Evolutionary conservation across 2,113 vertebrate genomes (phyloP).

Genomic region (Herpetotheres cachinnans): DNA sequence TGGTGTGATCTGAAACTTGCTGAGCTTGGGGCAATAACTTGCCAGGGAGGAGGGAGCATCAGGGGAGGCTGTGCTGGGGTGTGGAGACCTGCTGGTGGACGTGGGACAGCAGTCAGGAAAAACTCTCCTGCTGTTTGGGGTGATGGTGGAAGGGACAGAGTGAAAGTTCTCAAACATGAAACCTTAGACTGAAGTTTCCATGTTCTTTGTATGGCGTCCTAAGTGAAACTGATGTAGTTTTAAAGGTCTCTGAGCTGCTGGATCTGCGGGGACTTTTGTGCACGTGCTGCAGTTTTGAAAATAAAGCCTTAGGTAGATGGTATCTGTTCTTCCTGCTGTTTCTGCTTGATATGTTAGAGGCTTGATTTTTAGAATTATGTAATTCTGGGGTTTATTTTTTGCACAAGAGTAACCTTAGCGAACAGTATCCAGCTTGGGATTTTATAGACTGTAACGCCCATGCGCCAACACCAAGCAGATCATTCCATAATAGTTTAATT

Average conservation of each 20-base stretch:
- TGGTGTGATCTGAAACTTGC: not conserved
- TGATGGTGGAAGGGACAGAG: not conserved
- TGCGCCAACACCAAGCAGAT: not conserved
- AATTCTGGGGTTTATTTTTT: not conserved
- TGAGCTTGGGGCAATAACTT: not conserved
- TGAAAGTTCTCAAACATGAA: not conserved
- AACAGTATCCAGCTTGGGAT: not conserved
- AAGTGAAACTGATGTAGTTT: not conserved
- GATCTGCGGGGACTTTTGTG: not conserved
- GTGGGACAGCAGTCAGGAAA: not conserved
- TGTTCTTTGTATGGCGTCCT: not conserved
- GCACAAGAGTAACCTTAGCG: not conserved
- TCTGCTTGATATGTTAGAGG: not conserved
- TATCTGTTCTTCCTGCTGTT: not conserved
- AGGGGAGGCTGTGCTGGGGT: fast-evolving
- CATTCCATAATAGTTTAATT: not conserved
- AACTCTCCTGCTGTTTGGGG: not conserved
- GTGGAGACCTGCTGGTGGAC: not conserved
- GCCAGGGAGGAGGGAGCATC: not conserved
- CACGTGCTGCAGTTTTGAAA: not conserved
- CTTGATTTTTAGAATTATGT: not conserved
- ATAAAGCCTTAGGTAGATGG: not conserved
- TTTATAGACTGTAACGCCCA: not conserved
- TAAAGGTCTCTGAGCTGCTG: not conserved
- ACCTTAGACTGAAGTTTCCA: not conserved